Evolutionary conservation across 53 echinoderm and acorn worm species (phyloP).

Genomic region (Crossaster papposus): DNA sequence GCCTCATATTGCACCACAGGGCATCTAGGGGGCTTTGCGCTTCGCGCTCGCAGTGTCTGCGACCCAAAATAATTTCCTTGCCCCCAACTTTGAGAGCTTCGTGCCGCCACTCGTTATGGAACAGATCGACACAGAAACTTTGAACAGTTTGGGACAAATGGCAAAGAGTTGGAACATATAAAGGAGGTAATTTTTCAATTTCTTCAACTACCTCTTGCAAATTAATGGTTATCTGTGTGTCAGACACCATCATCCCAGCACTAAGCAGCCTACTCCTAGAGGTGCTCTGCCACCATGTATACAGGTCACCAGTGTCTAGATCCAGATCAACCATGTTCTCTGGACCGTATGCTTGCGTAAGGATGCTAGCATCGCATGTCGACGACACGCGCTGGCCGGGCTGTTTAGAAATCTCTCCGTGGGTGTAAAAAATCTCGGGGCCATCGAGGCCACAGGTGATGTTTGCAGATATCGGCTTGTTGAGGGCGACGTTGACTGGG

Average conservation of each 20-base stretch:
- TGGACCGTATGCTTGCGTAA: slow-evolving; percentile 68
- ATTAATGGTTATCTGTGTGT: slow-evolving; percentile 76
- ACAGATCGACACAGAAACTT: no score
- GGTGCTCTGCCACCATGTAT: slow-evolving; percentile 99
- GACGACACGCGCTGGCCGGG: slow-evolving; percentile 32
- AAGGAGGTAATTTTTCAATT: no score
- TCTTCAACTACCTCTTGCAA: slow-evolving; percentile 76
- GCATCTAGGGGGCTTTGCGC: no score
- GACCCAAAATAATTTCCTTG: no score
- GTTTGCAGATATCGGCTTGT: slow-evolving; percentile 81
- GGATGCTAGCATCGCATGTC: slow-evolving; percentile 59
- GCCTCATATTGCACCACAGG: no score
- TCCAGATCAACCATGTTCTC: slow-evolving; percentile 79
- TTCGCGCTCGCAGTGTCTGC: no score
- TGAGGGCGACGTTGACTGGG: slow-evolving; percentile 84
- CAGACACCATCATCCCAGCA: slow-evolving; percentile 62
- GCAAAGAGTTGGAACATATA: no score
- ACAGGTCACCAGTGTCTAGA: slow-evolving; percentile 62
- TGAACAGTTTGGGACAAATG: no score
- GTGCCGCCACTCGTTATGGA: no score
- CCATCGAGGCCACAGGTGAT: slow-evolving; percentile 82
- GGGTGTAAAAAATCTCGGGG: slow-evolving; percentile 66
- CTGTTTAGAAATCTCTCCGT: slow-evolving; percentile 59
- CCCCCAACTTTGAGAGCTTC: no score
- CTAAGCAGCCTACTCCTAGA: slow-evolving; percentile 64